Percentiles rank a stretch among this genome's conserved stretches.
Evolutionary conservation across 2,888 invertebrate genomes (phyloP).

Genomic region (Acronicta aceris): DNA sequence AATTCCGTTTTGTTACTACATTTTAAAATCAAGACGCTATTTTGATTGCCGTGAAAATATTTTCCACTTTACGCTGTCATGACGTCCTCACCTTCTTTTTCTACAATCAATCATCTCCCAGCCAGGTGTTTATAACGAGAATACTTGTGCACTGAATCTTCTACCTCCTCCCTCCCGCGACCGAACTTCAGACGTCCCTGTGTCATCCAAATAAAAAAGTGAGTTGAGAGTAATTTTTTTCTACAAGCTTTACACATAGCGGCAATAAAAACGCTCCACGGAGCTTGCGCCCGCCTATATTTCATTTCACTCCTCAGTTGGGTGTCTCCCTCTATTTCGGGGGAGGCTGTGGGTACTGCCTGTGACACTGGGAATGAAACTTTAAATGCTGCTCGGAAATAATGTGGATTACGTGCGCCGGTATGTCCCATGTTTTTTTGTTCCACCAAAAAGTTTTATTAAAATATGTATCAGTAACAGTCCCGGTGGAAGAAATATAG

Average conservation of each 20-base stretch:
- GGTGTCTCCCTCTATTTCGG: slow-evolving; percentile 56
- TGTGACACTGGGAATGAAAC: slow-evolving; percentile 81
- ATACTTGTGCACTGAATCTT: slow-evolving; percentile 43
- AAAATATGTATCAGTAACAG: slow-evolving; percentile 52
- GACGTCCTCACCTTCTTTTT: slow-evolving; percentile 1
- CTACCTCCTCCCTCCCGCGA: slow-evolving; percentile 23
- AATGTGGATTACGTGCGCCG: slow-evolving; percentile 78
- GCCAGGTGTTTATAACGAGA: slow-evolving; percentile 42
- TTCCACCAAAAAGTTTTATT: slow-evolving; percentile 57
- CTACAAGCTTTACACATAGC: slow-evolving; percentile 83
- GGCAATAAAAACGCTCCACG: slow-evolving; percentile 82
- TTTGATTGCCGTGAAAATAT: slow-evolving; percentile 2
- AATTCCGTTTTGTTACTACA: too few species aligned
- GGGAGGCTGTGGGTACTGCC: slow-evolving; percentile 63
- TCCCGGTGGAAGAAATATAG: slow-evolving; percentile 38
- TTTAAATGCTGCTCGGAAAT: slow-evolving; percentile 82
- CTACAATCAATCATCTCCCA: slow-evolving; percentile 32
- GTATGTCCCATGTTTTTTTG: slow-evolving; percentile 59
- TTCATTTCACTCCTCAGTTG: slow-evolving; percentile 78
- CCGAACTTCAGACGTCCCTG: slow-evolving; percentile 53
- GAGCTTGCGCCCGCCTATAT: slow-evolving; percentile 76
- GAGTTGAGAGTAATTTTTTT: slow-evolving; percentile 82
- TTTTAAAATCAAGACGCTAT: background rate
- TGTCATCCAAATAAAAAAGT: slow-evolving; percentile 74
- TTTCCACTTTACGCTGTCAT: background rate